phyloP scores from a whole-genome alignment of 2,888 invertebrate species.

The Drosophila subsilvestris region DNA sequence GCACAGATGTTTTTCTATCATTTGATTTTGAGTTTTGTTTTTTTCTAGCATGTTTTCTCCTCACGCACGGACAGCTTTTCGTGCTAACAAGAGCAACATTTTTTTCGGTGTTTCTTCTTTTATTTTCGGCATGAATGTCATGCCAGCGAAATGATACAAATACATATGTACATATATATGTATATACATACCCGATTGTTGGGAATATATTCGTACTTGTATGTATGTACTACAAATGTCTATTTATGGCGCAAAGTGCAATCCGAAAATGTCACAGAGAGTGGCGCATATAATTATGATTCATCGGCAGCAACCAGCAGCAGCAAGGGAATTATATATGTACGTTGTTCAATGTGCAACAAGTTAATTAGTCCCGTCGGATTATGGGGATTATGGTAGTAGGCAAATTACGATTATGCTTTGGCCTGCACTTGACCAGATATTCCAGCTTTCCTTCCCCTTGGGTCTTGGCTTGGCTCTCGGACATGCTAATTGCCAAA shows the following conservation, averaged over 20 bases:
- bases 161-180: too few relatives aligned
- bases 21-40: slow-evolving; percentile 41
- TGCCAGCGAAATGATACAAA: slow-evolving; percentile 2
- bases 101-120: slow-evolving; percentile 15
- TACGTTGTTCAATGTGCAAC: slow-evolving; percentile 21
- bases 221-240: slow-evolving; percentile 22
- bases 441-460: slow-evolving; percentile 23
- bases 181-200: slow-evolving; percentile 2
- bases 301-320: slow-evolving; percentile 36
- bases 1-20: slow-evolving; percentile 56
- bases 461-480: slow-evolving; percentile 4
- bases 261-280: slow-evolving; percentile 35
- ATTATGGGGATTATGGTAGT: slow-evolving; percentile 1
- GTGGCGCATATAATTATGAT: slow-evolving; percentile 34
- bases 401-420: slow-evolving; percentile 9
- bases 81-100: slow-evolving; percentile 38
- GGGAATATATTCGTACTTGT: background rate
- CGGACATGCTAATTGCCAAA: slow-evolving; percentile 72
- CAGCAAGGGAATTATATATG: slow-evolving; percentile 33
- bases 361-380: slow-evolving; percentile 45
- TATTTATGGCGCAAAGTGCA: slow-evolving; percentile 56
- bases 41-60: slow-evolving; percentile 48
- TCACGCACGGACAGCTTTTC: slow-evolving; percentile 50
- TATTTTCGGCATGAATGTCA: slow-evolving; percentile 39
- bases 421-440: slow-evolving; percentile 1